phyloP scores from a whole-genome alignment of 2,888 invertebrate genomes.

The Steromphala cineraria region DNA sequence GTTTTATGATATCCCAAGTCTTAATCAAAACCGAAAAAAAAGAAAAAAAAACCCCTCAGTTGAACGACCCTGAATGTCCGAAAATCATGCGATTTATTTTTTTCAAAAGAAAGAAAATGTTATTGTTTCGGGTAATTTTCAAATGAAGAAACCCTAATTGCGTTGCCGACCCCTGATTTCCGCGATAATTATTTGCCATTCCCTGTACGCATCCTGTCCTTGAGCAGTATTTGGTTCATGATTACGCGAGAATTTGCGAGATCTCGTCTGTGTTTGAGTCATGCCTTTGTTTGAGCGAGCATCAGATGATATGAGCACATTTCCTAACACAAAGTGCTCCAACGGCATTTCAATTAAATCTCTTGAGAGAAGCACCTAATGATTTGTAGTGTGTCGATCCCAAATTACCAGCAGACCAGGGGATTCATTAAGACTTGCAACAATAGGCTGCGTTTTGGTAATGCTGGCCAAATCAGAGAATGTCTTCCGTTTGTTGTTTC shows the following conservation, averaged over 20 bases:
- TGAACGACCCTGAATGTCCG: too few relatives aligned
- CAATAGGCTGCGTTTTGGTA: too few relatives aligned
- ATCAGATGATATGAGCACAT: neutral
- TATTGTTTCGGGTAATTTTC: too few relatives aligned
- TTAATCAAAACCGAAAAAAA: too few relatives aligned
- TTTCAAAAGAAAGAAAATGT: too few relatives aligned
- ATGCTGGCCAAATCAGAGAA: too few relatives aligned
- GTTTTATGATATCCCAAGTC: too few relatives aligned
- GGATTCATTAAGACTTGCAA: too few relatives aligned
- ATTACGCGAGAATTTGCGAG: neutral
- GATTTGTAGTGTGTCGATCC: neutral
- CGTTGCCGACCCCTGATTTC: neutral
- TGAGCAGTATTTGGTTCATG: neutral
- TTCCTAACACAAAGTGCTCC: neutral
- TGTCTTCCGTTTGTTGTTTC: too few relatives aligned
- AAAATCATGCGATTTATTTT: too few relatives aligned
- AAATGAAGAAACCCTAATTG: too few relatives aligned
- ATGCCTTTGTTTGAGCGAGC: neutral
- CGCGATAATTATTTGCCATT: neutral
- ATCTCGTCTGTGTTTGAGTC: neutral
- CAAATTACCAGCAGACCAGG: neutral
- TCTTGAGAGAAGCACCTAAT: neutral
- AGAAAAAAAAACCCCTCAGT: too few relatives aligned
- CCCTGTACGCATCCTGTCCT: neutral
- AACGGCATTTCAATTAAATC: neutral